These are phyloP conservation scores for Myrmecobius fasciatus DNA, from an alignment of 2,113 vertebrate genomes.

Conservation along the genomic window DNA sequence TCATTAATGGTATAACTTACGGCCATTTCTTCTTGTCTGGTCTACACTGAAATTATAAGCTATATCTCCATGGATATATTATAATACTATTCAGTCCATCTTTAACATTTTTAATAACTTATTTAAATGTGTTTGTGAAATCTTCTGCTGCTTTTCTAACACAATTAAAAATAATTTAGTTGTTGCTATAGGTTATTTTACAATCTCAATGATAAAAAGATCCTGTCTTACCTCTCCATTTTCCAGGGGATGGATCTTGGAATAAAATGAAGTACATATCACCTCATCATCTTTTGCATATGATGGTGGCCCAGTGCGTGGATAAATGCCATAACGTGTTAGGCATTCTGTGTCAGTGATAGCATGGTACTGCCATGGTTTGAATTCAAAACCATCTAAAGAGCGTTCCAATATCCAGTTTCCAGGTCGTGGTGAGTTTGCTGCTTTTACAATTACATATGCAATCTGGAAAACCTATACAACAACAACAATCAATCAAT, in stretches of 20 bases:
- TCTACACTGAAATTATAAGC: conserved; percentile 42
- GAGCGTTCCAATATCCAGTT: conserved; percentile 98
- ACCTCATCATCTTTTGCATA: conserved; percentile 95
- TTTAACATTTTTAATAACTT: conserved; percentile 68
- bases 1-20: conserved; percentile 48
- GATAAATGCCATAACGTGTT: conserved; percentile 91
- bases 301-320: conserved; percentile 91
- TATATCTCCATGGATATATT: conserved; percentile 41
- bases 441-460: conserved; percentile 96
- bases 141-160: conserved; percentile 51
- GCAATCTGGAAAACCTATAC: conserved; percentile 96
- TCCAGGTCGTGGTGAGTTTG: conserved; percentile 96
- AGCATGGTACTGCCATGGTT: conserved; percentile 97
- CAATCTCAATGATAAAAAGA: not conserved
- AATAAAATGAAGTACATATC: conserved; percentile 98
- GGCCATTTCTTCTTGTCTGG: conserved; percentile 57
- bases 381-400: conserved; percentile 88
- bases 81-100: conserved; percentile 70
- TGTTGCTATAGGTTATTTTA: conserved; percentile 44
- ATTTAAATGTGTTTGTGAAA: conserved; percentile 67
- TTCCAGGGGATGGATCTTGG: conserved; percentile 96
- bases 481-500: not conserved
- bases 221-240: conserved; percentile 94
- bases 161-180: conserved; percentile 57
- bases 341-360: conserved; percentile 95